These are phyloP conservation scores for Notocelia uddmanniana DNA, from an alignment of 2,888 invertebrate species.

Conservation along the genomic window DNA sequence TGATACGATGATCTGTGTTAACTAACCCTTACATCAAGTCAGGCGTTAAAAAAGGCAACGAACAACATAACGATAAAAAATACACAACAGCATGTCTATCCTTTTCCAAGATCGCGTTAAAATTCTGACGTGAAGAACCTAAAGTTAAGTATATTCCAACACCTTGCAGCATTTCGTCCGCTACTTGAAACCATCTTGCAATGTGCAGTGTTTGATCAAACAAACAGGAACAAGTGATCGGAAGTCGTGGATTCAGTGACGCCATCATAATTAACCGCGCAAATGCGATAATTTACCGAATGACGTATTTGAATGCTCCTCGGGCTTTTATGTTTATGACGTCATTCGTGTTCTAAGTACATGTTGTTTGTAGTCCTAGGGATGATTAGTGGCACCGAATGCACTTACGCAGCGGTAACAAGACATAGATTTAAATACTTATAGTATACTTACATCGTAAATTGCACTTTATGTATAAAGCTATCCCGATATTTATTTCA, in stretches of 20 bases:
- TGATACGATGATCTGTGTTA: too few relatives aligned
- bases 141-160: not conserved
- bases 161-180: not conserved
- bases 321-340: slow-evolving; percentile 31
- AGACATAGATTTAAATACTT: slow-evolving; percentile 9
- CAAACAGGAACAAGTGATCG: slow-evolving; percentile 20
- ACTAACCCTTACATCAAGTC: too few relatives aligned
- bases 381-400: not conserved
- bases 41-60: too few relatives aligned
- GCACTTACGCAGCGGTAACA: slow-evolving; percentile 3
- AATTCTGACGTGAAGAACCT: not conserved
- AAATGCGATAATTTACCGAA: slow-evolving; percentile 14
- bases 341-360: slow-evolving; percentile 20
- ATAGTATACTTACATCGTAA: slow-evolving; percentile 18
- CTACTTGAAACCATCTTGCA: not conserved
- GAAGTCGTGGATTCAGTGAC: slow-evolving; percentile 22
- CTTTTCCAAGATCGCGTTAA: not conserved
- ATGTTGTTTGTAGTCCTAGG: not conserved
- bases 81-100: not conserved
- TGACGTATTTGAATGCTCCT: slow-evolving; percentile 30
- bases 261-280: slow-evolving; percentile 28
- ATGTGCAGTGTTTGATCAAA: not conserved
- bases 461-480: slow-evolving; percentile 1
- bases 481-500: not conserved
- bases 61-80: too few relatives aligned